Base-by-base conservation (phyloP, 2,797 vertebrate genomes). In the Cryptoblepharus egeriae region DNA sequence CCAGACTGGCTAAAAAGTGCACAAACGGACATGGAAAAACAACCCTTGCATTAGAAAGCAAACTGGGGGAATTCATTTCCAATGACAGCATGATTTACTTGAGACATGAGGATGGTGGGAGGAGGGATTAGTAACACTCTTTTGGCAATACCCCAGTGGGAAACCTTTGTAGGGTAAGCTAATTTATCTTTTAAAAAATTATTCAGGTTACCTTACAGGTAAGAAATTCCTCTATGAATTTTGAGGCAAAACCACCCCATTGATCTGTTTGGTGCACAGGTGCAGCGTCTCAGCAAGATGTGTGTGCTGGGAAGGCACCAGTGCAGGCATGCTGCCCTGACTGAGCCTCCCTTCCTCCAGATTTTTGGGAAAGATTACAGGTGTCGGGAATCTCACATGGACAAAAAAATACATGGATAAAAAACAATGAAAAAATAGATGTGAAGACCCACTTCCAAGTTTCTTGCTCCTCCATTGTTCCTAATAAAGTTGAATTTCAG, bases 21-120 rank as follows among this genome's bases (percentile, higher is more conserved):
- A 72, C 81, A 68, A 72, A 68, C 37, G 64, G 52, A 16, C 68
- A 16, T 76, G n/a, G 79, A 79, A 79, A 26, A 63, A 58, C 80
- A 42, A 72, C 61, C 35, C 79, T 81, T 72, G 2, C 63, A 5
- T 61, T 22, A 37, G 28, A 42, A 75, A 64, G 58, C 75, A 67
- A 67, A 84, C 65, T 80, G 80, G 2, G 20, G 42, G 75, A 42
- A 39, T 63, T 72, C 12, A 8, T 57, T 32, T 72, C 42, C 81
- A 63, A 84, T 80, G 81, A 61, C 83, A 35, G n/a, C 69, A 81
- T 77, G 88, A 85, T 86, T 87, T 90, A 84, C 80, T 80, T 77
- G 85, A 88, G 84, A 90, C 83, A 82, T 65, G 75, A 67, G 74
- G 67, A 81, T 77, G 80, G 79, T 88, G 73, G 75, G 89, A 58